Percentiles rank a stretch among this genome's conserved stretches.
These are phyloP conservation scores for Busseola fusca DNA, from an alignment of 2,888 invertebrate genomes.

Conservation along the genomic window DNA sequence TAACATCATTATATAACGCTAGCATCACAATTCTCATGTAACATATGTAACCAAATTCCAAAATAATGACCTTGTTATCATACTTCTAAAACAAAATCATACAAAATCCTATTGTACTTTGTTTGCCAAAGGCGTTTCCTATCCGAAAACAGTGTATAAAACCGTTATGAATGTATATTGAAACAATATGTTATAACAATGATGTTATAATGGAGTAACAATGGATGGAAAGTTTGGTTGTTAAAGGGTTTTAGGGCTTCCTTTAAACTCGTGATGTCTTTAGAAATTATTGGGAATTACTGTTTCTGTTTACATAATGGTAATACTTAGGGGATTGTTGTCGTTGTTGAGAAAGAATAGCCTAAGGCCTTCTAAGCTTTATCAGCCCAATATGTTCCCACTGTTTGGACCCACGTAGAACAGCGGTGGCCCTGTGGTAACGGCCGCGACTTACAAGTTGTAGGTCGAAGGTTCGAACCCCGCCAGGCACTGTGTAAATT, in stretches of 20 bases:
- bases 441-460: too few species aligned
- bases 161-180: conserved; percentile 10
- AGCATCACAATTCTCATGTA: neutral
- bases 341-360: conserved; percentile 5
- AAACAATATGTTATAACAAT: conserved; percentile 34
- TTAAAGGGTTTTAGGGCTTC: conserved; percentile 12
- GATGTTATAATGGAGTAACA: conserved; percentile 28
- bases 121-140: conserved; percentile 53
- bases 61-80: conserved; percentile 15
- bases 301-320: conserved; percentile 26
- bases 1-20: neutral
- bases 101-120: conserved; percentile 46
- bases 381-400: neutral
- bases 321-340: neutral
- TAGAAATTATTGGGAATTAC: conserved; percentile 7
- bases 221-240: conserved; percentile 11
- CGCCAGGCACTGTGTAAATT: too few species aligned
- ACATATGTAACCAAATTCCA: neutral
- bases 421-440: too few species aligned
- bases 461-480: too few species aligned
- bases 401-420: too few species aligned
- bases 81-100: conserved; percentile 28
- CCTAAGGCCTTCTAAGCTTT: too few species aligned
- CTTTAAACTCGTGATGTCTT: conserved; percentile 21
- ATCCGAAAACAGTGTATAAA: conserved; percentile 10